Base-by-base conservation (phyloP, 2,888 invertebrate genomes). In the Callyntrura guangdongensis region DNA sequence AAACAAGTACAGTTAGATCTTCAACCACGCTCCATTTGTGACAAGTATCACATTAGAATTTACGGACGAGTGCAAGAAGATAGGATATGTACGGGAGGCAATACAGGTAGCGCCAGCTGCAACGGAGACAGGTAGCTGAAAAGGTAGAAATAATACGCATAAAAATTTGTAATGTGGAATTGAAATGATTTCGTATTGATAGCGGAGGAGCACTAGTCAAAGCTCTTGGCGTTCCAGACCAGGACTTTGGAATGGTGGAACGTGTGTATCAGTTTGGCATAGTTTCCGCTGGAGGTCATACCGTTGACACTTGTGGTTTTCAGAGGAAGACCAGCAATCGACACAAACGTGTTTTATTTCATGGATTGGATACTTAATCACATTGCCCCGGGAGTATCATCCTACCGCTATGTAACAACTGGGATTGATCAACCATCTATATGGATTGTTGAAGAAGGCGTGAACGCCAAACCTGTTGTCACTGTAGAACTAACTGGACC, bases 341-440 rank as follows among this genome's bases (percentile, higher is more conserved):
- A 84, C 64, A 91, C 91, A 0, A 93, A 92, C 64, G 91, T 93
- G 8, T 49, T 93, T 12, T 92, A 91, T 45, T 92, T 89, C 87
- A 88, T 93, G 86, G 90, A 91, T 8, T 93, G 93, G 93, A 93
- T 93, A 56, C 49, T 93, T 22, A 89, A 93, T 61, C 91, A 92
- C 12, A 77, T 91, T 0, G 67, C 27, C 6, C 84, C 81, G 5
- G 88, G 85, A 27, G 88, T 53, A 9, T 20, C 61, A 14, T 64
- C 84, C 2, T 85, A 89, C n/a, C 49, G 59, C 36, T 83, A 49
- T 20, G 61, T 67, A 11, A 1, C 36, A 12, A 64, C 59, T 47
- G 83, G 67, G 22, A n/a, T 12, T 1, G 61, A 27, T 3, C 2
- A 20, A 11, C 5, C 74, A 49, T 0, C 47, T 47, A 1, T 20